Base-by-base conservation (phyloP, 2,797 vertebrate genomes). In the Sebastes nivosus region DNA sequence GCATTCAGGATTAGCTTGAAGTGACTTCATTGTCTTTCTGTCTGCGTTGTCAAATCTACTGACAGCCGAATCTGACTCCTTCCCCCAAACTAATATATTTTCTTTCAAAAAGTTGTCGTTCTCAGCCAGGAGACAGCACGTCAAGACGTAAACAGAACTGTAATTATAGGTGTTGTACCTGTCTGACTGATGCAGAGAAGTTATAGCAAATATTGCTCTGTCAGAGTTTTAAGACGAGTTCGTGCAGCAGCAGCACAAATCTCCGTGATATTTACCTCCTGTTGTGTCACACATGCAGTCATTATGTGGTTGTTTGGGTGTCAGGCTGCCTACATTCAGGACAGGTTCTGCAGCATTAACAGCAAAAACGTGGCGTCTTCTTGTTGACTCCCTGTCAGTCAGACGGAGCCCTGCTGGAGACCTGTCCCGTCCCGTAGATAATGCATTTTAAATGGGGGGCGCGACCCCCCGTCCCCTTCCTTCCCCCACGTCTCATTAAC, bases 391-490 rank as follows among this genome's bases (percentile, higher is more conserved):
- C 32, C 79, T 74, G 87, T 86, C 89, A 87, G 67, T 88, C 82
- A 84, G 67, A 66, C 24, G 3, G 67, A 80, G 75, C 70, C 75
- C 71, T 36, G 84, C 75, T 81, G 72, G 74, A 75, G 71, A 52
- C 54, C 66, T 10, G n/a, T 88, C 86, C 27, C 46, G 20, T 88
- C 86, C 25, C 38, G 2, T 67, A 75, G 83, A 83, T 91, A 82
- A 93, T 92, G 85, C 90, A 90, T 91, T 90, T 88, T 79, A 90
- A 92, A 91, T 85, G 13, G 75, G 76, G 87, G 75, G 24, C 70
- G 14, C 32, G 64, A 87, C 85, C 82, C 79, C 54, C 64, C 18
- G 1, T 58, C 60, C 46, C 52, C 69, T 59, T 66, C 75, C 34
- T 42, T 60, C 46, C 46, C 65, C 50, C 10, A 60, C 1, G 76